Conservation (phyloP, 1,140 invertebrate genomes). For the Hypothenemus hampei region DNA sequence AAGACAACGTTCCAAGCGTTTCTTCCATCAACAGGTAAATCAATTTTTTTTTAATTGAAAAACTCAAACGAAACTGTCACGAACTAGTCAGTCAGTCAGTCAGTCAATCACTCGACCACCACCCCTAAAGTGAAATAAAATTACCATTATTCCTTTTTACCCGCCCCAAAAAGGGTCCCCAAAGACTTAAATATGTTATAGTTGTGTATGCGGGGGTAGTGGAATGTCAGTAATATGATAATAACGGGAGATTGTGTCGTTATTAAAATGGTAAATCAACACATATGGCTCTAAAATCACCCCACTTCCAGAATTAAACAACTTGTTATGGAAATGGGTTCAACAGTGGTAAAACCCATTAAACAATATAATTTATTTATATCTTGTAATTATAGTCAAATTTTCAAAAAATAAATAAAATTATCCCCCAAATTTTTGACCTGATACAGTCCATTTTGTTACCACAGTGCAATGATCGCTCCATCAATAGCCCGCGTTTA, state of each 20-base stretch:
- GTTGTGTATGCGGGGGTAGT: conserved; percentile 1
- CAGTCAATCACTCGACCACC: no score
- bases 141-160: conserved; percentile 3
- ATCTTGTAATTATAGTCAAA: neutral
- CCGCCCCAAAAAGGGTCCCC: conserved; percentile 10
- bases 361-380: neutral
- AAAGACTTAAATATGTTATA: conserved; percentile 4
- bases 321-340: neutral
- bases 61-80: neutral
- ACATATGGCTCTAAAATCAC: neutral
- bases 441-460: neutral
- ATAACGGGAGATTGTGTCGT: neutral
- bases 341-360: neutral
- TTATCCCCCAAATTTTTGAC: neutral
- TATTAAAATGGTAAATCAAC: neutral
- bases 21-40: conserved; percentile 97
- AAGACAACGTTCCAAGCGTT: conserved; percentile 98
- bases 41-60: neutral
- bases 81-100: no score
- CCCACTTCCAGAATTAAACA: neutral
- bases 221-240: conserved; percentile 13
- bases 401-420: neutral
- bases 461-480: conserved; percentile 29
- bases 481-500: conserved; percentile 39
- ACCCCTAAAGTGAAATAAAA: conserved; percentile 1